phyloP scores from a whole-genome alignment of 2,797 vertebrate genomes.

The Buceros bicornis region DNA sequence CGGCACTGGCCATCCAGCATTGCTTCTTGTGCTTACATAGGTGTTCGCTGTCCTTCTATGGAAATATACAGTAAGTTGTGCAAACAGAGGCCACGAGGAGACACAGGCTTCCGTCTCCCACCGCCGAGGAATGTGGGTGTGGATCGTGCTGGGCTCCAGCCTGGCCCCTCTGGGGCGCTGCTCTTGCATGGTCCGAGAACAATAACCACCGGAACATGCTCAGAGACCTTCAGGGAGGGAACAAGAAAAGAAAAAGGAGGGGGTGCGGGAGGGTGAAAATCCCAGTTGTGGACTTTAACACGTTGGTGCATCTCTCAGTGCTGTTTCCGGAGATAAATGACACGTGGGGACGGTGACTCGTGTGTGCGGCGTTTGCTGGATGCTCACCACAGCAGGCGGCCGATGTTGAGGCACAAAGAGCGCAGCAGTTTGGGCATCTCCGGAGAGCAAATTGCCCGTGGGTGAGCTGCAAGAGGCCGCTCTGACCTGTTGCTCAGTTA shows the following conservation, averaged over 20 bases:
- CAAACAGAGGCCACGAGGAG: constrained; percentile 50
- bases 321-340: not conserved
- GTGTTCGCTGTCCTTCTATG: constrained; percentile 65
- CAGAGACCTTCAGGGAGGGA: not conserved
- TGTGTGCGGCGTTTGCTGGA: fast-evolving
- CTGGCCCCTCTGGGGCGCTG: constrained; percentile 22
- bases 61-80: constrained; percentile 47
- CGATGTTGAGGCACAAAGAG: not conserved
- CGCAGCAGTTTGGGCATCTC: fast-evolving
- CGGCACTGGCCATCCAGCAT: not conserved
- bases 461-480: not conserved
- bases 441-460: fast-evolving
- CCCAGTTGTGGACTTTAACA: fast-evolving
- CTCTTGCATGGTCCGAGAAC: not conserved
- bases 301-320: fast-evolving
- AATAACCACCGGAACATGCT: not conserved
- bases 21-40: not conserved
- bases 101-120: constrained; percentile 66
- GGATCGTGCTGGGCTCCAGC: constrained; percentile 8
- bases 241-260: not conserved
- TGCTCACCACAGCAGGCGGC: fast-evolving
- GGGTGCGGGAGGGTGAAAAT: not conserved
- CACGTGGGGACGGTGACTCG: fast-evolving
- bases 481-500: not conserved
- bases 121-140: constrained; percentile 76